These are phyloP conservation scores for Pao palembangensis DNA, from an alignment of 2,113 vertebrate genomes.

Conservation along the genomic window DNA sequence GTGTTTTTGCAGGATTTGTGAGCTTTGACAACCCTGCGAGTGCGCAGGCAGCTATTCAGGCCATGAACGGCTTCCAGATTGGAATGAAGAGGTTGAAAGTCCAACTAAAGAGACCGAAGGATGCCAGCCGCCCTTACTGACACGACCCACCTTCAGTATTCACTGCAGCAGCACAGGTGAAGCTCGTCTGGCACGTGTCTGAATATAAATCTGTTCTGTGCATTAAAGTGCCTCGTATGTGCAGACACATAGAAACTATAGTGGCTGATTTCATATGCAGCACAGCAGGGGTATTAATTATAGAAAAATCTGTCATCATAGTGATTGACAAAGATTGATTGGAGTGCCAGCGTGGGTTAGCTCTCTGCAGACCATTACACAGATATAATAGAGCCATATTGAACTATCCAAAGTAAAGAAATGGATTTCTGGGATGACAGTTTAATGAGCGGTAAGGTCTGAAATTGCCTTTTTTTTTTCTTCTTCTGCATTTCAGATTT, in stretches of 20 bases:
- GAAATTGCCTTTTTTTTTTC: slow-evolving; percentile 31
- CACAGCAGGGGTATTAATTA: slow-evolving; percentile 55
- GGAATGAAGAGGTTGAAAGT: slow-evolving; percentile 99
- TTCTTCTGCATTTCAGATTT: slow-evolving; percentile 62
- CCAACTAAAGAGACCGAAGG: slow-evolving; percentile 96
- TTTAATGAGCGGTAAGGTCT: slow-evolving; percentile 55
- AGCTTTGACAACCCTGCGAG: slow-evolving; percentile 99
- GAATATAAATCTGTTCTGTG: not conserved
- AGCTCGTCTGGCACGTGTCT: not conserved
- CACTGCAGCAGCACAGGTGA: slow-evolving; percentile 82
- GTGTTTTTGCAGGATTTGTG: slow-evolving; percentile 84
- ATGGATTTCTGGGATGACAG: slow-evolving; percentile 49
- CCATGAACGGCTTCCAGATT: slow-evolving; percentile 99
- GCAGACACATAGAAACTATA: slow-evolving; percentile 16
- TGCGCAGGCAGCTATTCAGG: slow-evolving; percentile 95
- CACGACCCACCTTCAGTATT: slow-evolving; percentile 70
- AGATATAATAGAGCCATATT: slow-evolving; percentile 62
- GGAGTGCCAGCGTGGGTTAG: slow-evolving; percentile 45
- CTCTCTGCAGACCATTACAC: slow-evolving; percentile 59
- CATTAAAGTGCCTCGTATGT: slow-evolving; percentile 3
- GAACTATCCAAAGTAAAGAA: slow-evolving; percentile 54
- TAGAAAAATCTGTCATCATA: slow-evolving; percentile 48
- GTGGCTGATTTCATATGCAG: slow-evolving; percentile 32
- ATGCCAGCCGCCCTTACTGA: slow-evolving; percentile 97
- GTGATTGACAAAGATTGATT: slow-evolving; percentile 68